These are phyloP conservation scores for Nibea coibor DNA, from an alignment of 2,113 vertebrate genomes.

Conservation along the genomic window DNA sequence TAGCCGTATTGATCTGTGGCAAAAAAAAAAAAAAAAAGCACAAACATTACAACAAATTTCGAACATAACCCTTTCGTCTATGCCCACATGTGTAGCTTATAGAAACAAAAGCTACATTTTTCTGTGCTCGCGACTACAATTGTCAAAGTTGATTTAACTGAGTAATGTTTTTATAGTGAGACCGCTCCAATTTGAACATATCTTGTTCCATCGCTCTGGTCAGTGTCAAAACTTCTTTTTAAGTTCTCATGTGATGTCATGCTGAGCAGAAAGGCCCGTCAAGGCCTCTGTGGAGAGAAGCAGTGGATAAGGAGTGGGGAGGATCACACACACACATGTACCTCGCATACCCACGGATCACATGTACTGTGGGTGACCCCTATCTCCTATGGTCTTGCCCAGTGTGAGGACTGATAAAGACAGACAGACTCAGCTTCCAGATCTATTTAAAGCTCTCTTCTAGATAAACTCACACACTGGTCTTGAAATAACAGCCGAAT, in stretches of 20 bases:
- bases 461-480: conserved; percentile 36
- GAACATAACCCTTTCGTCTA: not conserved
- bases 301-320: conserved; percentile 46
- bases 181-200: not conserved
- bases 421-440: conserved; percentile 27
- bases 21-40: conserved; percentile 15
- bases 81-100: not conserved
- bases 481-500: conserved; percentile 38
- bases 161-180: conserved; percentile 26
- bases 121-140: too few species aligned
- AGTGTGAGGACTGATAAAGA: conserved; percentile 50
- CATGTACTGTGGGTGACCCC: conserved; percentile 19
- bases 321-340: conserved; percentile 19
- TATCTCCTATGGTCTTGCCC: conserved; percentile 16
- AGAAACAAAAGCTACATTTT: not conserved
- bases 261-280: conserved; percentile 24
- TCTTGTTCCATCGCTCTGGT: conserved; percentile 52
- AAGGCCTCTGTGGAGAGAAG: conserved; percentile 40
- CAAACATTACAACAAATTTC: conserved; percentile 1
- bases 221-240: conserved; percentile 61
- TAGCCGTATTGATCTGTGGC: conserved; percentile 35
- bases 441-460: conserved; percentile 58
- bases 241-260: conserved; percentile 53
- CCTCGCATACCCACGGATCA: not conserved
- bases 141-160: conserved; percentile 9